Conservation (phyloP, 2,888 invertebrate genomes). For the Hydraecia micacea region DNA sequence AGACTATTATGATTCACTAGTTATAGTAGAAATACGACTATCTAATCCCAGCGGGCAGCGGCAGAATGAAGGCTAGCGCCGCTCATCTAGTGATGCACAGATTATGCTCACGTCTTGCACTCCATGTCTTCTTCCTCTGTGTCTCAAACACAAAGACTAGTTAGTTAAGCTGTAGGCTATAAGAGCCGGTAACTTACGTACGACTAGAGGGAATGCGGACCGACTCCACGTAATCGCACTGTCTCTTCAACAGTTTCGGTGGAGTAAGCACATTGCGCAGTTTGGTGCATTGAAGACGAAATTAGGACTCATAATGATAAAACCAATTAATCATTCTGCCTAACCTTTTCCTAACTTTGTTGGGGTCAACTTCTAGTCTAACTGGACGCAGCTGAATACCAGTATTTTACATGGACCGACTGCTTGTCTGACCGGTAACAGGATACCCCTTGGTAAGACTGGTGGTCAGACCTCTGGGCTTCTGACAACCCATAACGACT, state of each 20-base stretch:
- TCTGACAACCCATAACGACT: background rate
- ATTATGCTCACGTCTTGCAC: background rate
- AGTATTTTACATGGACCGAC: background rate
- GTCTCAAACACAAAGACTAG: conserved; percentile 17
- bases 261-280: conserved; percentile 6
- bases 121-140: conserved; percentile 41
- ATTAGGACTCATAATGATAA: background rate
- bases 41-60: background rate
- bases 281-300: conserved; percentile 2
- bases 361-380: background rate
- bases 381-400: background rate
- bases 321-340: background rate
- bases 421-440: background rate
- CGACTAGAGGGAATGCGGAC: conserved; percentile 48
- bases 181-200: conserved; percentile 52
- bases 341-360: background rate
- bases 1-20: background rate
- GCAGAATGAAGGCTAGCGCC: too few relatives aligned
- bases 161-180: conserved; percentile 60
- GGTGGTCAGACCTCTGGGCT: background rate
- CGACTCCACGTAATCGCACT: conserved; percentile 43
- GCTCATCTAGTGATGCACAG: too few relatives aligned
- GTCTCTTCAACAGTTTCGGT: conserved; percentile 45
- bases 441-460: background rate
- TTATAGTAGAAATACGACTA: background rate